A percentile compares a stretch with the other conserved stretches of the same genome.
These are phyloP conservation scores for Phaethornis superciliosus DNA, from an alignment of 2,113 vertebrate species.

Conservation along the genomic window DNA sequence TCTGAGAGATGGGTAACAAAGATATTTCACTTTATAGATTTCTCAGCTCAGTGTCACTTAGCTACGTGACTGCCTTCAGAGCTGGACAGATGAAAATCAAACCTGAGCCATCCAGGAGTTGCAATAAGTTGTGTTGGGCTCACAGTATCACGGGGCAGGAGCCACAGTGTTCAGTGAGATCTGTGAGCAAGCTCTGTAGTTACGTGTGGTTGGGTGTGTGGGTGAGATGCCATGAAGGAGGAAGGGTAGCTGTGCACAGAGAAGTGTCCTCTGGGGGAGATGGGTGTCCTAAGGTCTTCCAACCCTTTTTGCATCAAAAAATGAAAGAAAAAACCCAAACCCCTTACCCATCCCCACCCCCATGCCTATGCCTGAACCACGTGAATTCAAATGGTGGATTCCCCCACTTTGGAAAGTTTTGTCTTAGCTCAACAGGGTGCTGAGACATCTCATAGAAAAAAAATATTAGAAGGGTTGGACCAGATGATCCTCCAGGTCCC, in stretches of 20 bases:
- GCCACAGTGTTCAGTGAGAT: not conserved
- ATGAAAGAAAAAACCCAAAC: not conserved
- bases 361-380: not conserved
- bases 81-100: not conserved
- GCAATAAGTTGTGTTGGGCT: not conserved
- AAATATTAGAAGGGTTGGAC: no score
- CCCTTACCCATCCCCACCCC: not conserved
- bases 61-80: not conserved
- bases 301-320: not conserved
- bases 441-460: no score
- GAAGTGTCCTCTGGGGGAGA: not conserved
- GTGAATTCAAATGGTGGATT: no score
- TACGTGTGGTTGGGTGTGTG: fast-evolving
- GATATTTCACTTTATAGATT: not conserved
- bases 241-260: not conserved
- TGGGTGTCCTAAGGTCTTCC: not conserved
- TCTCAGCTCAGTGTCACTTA: not conserved
- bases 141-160: not conserved
- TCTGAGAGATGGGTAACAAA: not conserved
- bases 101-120: not conserved
- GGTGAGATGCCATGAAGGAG: not conserved
- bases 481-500: no score
- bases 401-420: no score
- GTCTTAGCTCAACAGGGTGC: no score
- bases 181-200: not conserved